phyloP scores from a whole-genome alignment of 2,888 invertebrate genomes.

The Thereva unica region DNA sequence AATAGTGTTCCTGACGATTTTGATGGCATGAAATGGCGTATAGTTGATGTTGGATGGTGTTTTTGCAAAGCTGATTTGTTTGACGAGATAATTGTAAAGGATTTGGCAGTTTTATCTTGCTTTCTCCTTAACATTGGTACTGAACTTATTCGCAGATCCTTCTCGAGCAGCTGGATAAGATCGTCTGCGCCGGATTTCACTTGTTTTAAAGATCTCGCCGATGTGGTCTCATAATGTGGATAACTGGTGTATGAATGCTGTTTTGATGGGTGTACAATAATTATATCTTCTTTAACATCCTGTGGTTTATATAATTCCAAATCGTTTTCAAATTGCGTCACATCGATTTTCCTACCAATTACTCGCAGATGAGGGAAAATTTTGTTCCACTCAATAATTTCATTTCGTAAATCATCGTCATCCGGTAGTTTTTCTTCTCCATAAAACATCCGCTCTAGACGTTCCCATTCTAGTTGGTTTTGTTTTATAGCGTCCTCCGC shows the following conservation, averaged over 20 bases:
- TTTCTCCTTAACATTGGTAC: constrained; percentile 36
- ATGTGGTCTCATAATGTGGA: neutral
- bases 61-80: neutral
- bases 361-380: constrained; percentile 50
- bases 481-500: constrained; percentile 58
- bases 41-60: neutral
- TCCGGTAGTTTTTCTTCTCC: constrained; percentile 49
- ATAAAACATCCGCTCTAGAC: constrained; percentile 53
- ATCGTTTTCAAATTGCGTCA: too few species aligned
- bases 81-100: neutral
- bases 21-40: constrained; percentile 26
- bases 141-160: constrained; percentile 39
- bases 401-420: constrained; percentile 51
- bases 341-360: constrained; percentile 23
- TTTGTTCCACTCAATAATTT: constrained; percentile 55
- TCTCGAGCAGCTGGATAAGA: constrained; percentile 27
- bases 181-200: neutral
- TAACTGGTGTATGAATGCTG: neutral
- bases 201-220: neutral
- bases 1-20: constrained; percentile 31
- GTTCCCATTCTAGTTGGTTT: constrained; percentile 57
- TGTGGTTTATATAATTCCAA: neutral
- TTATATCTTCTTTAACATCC: constrained; percentile 35
- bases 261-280: constrained; percentile 30
- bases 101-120: neutral